A percentile compares a stretch with the other conserved stretches of the same genome.
Conservation (phyloP, 2,888 invertebrate genomes). For the Himalopsyche japonica region DNA sequence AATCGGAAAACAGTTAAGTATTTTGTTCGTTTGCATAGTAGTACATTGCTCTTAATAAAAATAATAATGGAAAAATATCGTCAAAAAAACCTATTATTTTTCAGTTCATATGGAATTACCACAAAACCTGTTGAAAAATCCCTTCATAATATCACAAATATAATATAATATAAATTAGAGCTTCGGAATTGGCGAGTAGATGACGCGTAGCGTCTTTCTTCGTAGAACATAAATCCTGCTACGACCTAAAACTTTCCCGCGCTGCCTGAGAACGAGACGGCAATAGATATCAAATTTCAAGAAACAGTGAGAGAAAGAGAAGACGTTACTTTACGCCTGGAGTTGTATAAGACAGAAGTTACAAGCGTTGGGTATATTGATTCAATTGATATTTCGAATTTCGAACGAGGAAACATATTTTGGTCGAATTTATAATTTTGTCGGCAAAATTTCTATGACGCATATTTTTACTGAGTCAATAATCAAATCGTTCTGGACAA, state of each 20-base stretch:
- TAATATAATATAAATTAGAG: background rate
- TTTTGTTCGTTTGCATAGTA: too few relatives aligned
- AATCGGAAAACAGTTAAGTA: too few relatives aligned
- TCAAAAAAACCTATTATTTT: too few relatives aligned
- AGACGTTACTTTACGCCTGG: background rate
- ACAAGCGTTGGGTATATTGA: background rate
- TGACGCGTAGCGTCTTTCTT: background rate
- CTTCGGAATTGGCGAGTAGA: background rate
- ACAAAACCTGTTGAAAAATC: background rate
- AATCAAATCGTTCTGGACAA: too few relatives aligned
- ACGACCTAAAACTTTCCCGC: conserved; percentile 1
- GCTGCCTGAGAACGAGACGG: background rate
- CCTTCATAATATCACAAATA: background rate
- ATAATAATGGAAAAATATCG: too few relatives aligned
- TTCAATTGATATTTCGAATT: background rate
- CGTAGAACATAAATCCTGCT: background rate
- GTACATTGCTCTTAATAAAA: too few relatives aligned
- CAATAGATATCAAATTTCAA: background rate
- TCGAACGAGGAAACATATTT: background rate
- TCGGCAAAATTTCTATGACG: too few relatives aligned
- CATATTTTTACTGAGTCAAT: too few relatives aligned
- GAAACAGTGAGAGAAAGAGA: background rate
- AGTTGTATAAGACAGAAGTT: background rate
- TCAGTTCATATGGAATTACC: background rate
- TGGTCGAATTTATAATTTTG: background rate